Evolutionary conservation across 2,113 vertebrate species (phyloP).

Genomic region (Australoheros scitulus): DNA sequence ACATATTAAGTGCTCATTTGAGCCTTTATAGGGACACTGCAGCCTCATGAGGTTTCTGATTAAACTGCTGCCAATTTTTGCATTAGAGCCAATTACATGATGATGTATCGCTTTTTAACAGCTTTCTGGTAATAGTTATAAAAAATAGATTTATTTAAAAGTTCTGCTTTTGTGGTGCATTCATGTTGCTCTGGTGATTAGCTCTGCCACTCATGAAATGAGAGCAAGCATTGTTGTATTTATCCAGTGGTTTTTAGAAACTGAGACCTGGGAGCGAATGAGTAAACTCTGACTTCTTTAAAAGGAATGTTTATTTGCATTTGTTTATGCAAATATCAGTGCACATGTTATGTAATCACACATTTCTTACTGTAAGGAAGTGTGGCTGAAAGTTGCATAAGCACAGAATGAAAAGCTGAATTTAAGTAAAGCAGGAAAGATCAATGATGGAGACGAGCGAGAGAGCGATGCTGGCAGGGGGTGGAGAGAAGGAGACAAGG

Average conservation of each 20-base stretch:
- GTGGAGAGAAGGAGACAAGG: constrained; percentile 20
- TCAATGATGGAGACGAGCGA: constrained; percentile 37
- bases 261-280: background rate
- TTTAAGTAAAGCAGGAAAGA: constrained; percentile 35
- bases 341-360: constrained; percentile 10
- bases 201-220: background rate
- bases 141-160: background rate
- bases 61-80: background rate
- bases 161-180: background rate
- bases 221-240: background rate
- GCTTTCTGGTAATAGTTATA: background rate
- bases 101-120: background rate
- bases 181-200: background rate
- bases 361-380: constrained; percentile 10
- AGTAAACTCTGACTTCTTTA: background rate
- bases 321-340: constrained; percentile 2
- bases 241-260: background rate
- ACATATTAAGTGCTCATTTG: background rate
- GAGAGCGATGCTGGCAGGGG: constrained; percentile 24
- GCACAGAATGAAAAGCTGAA: constrained; percentile 13
- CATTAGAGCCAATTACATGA: constrained; percentile 15
- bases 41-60: background rate
- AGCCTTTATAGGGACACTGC: background rate
- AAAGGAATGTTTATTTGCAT: background rate
- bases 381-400: constrained; percentile 18